These are phyloP conservation scores for Stichopus chloronotus DNA, from an alignment of 35 echinoderm and acorn worm species.

Conservation along the genomic window DNA sequence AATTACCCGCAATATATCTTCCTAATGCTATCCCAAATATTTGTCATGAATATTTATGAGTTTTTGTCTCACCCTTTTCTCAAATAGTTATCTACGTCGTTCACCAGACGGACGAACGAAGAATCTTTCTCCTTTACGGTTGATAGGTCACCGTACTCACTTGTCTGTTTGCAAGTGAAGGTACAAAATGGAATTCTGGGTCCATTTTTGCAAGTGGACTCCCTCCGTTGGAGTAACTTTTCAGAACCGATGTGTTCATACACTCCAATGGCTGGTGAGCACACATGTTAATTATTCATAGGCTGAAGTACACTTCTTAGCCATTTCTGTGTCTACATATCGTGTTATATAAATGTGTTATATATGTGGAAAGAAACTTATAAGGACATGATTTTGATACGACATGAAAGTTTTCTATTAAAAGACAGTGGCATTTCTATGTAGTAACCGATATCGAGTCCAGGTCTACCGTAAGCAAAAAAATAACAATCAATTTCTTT, in stretches of 20 bases:
- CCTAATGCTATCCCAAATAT: no score
- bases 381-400: no score
- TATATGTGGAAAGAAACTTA: no score
- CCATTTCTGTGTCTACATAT: no score
- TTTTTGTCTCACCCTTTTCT: not conserved
- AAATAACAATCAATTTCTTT: no score
- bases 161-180: not conserved
- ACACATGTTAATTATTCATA: not conserved
- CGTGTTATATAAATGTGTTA: no score
- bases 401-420: no score
- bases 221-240: not conserved
- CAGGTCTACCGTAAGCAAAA: no score
- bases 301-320: no score
- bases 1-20: no score
- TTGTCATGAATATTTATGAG: not conserved
- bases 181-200: not conserved
- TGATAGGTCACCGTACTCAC: not conserved
- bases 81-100: not conserved
- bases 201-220: not conserved
- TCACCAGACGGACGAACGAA: not conserved
- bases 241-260: conserved; percentile 10
- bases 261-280: not conserved
- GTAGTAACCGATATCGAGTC: no score
- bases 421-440: no score
- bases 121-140: not conserved